Conservation (phyloP, 2,113 vertebrate genomes). For the Sinocyclocheilus anophthalmus region DNA sequence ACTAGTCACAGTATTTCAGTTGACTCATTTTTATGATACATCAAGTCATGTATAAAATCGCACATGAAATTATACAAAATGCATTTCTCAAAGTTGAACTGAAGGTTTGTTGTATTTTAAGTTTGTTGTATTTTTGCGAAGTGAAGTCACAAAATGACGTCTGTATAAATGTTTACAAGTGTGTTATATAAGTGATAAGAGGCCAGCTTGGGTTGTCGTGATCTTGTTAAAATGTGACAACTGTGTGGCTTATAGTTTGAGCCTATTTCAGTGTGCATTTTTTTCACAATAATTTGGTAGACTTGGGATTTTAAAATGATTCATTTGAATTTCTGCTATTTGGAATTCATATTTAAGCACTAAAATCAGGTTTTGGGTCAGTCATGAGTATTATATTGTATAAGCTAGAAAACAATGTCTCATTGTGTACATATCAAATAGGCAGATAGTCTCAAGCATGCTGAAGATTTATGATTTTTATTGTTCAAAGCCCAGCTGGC, state of each 20-base stretch:
- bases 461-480: conserved; percentile 9
- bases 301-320: background rate
- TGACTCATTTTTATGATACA: background rate
- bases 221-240: conserved; percentile 26
- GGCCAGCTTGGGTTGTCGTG: conserved; percentile 6
- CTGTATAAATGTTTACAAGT: background rate
- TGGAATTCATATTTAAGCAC: background rate
- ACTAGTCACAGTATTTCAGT: conserved; percentile 14
- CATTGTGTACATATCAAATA: background rate
- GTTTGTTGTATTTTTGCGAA: background rate
- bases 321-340: background rate
- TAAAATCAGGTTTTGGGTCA: background rate
- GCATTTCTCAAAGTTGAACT: background rate
- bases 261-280: conserved; percentile 5
- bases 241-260: background rate
- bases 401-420: background rate
- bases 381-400: background rate
- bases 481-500: conserved; percentile 15
- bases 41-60: background rate
- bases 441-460: background rate
- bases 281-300: background rate
- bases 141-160: background rate
- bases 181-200: conserved; percentile 23
- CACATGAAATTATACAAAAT: background rate
- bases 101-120: background rate